These are phyloP conservation scores for Hypolimnas misippus DNA, from an alignment of 2,888 invertebrate genomes.

Conservation along the genomic window DNA sequence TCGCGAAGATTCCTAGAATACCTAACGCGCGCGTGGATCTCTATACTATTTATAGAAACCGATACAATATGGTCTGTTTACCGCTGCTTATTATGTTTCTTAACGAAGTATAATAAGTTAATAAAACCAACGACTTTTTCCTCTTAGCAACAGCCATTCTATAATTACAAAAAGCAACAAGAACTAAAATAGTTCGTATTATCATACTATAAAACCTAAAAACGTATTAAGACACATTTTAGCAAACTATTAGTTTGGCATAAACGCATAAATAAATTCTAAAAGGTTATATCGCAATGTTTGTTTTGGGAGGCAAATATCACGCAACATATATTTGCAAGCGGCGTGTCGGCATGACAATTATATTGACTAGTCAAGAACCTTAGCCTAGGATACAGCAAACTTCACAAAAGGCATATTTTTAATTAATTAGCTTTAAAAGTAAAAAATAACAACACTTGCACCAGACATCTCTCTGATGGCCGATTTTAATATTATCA, in stretches of 20 bases:
- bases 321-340: constrained; percentile 44
- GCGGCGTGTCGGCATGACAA: constrained; percentile 34
- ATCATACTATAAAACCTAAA: no score
- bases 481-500: no score
- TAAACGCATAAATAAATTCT: constrained; percentile 33
- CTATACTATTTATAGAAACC: constrained; percentile 49
- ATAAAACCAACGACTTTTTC: not conserved
- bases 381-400: not conserved
- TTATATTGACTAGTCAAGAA: constrained; percentile 16
- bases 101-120: not conserved
- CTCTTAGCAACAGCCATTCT: not conserved
- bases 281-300: constrained; percentile 68
- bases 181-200: no score
- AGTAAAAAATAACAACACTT: no score
- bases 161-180: no score
- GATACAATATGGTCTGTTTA: constrained; percentile 4
- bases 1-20: constrained; percentile 69
- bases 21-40: constrained; percentile 55
- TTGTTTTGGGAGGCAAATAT: constrained; percentile 56
- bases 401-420: not conserved
- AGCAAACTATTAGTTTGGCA: constrained; percentile 6
- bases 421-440: not conserved
- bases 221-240: not conserved
- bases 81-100: not conserved
- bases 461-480: no score